Evolutionary conservation across 2,888 invertebrate genomes (phyloP).

Genomic region (Apomyelois bistriatella): DNA sequence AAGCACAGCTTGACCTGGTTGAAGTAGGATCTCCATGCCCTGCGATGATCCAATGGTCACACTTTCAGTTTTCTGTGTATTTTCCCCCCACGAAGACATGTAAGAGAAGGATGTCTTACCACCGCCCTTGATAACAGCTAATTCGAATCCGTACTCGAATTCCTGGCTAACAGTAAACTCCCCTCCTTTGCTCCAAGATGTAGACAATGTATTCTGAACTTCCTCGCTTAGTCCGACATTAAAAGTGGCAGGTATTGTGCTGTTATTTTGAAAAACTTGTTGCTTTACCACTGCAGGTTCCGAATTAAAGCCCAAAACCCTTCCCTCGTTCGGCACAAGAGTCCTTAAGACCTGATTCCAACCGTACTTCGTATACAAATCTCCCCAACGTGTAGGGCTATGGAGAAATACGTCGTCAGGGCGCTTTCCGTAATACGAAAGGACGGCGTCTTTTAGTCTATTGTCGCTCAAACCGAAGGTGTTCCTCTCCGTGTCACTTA

Average conservation of each 20-base stretch:
- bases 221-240: slow-evolving; percentile 29
- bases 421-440: slow-evolving; percentile 27
- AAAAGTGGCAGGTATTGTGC: slow-evolving; percentile 25
- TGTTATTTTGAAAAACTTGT: slow-evolving; percentile 24
- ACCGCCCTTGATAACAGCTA: slow-evolving; percentile 18
- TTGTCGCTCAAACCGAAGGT: slow-evolving; percentile 32
- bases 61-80: slow-evolving; percentile 22
- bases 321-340: slow-evolving; percentile 26
- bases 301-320: slow-evolving; percentile 21
- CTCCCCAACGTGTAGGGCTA: slow-evolving; percentile 32
- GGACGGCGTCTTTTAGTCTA: slow-evolving; percentile 28
- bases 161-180: slow-evolving; percentile 27
- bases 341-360: slow-evolving; percentile 33
- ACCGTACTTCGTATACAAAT: slow-evolving; percentile 27
- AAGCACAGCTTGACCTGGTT: slow-evolving; percentile 32
- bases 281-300: slow-evolving; percentile 16
- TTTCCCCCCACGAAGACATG: slow-evolving; percentile 26
- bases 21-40: slow-evolving; percentile 27
- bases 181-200: slow-evolving; percentile 30
- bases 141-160: slow-evolving; percentile 30
- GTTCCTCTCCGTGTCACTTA: slow-evolving; percentile 29
- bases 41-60: slow-evolving; percentile 27
- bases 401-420: slow-evolving; percentile 23
- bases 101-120: slow-evolving; percentile 25
- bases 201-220: slow-evolving; percentile 30